These are phyloP conservation scores for Pteromalus puparum DNA, from an alignment of 1,140 invertebrate genomes.

Conservation along the genomic window DNA sequence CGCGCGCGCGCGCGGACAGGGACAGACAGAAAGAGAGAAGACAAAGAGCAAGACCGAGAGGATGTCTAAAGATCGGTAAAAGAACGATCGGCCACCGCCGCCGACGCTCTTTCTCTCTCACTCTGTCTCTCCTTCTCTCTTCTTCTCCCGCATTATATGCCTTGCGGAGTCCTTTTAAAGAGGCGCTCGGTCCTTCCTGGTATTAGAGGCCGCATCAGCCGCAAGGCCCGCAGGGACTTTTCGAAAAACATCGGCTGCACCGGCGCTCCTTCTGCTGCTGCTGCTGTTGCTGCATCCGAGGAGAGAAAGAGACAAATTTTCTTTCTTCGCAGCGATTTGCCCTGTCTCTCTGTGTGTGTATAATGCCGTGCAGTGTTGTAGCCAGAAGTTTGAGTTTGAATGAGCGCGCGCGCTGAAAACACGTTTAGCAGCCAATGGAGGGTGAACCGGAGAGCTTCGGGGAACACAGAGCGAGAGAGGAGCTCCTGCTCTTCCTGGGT, in stretches of 20 bases:
- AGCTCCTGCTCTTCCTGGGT: background rate
- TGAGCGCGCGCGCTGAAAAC: background rate
- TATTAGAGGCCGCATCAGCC: slow-evolving; percentile 45
- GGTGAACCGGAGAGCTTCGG: background rate
- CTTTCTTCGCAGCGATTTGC: slow-evolving; percentile 28
- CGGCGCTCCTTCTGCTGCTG: too few relatives aligned
- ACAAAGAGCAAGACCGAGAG: slow-evolving; percentile 13
- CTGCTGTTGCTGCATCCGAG: background rate
- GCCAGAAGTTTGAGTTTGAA: background rate
- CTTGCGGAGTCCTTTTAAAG: slow-evolving; percentile 50
- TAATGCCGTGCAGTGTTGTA: background rate
- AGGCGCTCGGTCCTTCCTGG: slow-evolving; percentile 50
- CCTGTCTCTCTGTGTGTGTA: background rate
- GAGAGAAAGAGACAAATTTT: slow-evolving; percentile 40
- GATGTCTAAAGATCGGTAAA: slow-evolving; percentile 44
- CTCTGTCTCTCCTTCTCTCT: slow-evolving; percentile 29
- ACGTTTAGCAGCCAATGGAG: background rate
- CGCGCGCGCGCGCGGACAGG: background rate
- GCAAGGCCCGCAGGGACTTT: slow-evolving; percentile 46
- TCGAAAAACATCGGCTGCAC: slow-evolving; percentile 49
- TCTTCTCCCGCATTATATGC: slow-evolving; percentile 30
- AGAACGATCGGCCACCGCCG: slow-evolving; percentile 22
- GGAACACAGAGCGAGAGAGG: background rate
- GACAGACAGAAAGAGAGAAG: slow-evolving; percentile 12
- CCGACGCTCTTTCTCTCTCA: slow-evolving; percentile 5